Conservation (phyloP, 2,113 vertebrate genomes). For the Spea bombifrons region DNA sequence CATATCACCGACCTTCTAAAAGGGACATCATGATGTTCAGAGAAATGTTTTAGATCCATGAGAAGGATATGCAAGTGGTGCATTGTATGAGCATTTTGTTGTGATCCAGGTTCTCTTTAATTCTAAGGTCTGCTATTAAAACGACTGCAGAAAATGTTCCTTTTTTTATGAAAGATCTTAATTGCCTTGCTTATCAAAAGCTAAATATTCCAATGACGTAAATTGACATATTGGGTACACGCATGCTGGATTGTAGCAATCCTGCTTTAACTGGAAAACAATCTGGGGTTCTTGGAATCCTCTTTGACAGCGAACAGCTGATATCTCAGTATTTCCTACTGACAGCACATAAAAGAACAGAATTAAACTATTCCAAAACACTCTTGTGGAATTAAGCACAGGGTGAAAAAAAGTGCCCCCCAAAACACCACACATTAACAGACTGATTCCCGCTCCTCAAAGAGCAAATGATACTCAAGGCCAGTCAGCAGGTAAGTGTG, state of each 20-base stretch:
- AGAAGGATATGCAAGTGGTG: no score
- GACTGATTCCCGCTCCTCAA: no score
- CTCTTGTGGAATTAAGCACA: no score
- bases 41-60: no score
- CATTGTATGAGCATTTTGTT: no score
- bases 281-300: conserved; percentile 43
- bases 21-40: no score
- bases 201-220: conserved; percentile 32
- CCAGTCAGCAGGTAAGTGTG: no score
- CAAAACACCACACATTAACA: no score
- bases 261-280: conserved; percentile 35
- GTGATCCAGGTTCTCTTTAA: no score
- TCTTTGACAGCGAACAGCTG: conserved; percentile 46
- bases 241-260: conserved; percentile 22
- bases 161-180: not conserved
- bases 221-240: conserved; percentile 38
- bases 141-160: not conserved
- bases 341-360: conserved; percentile 19
- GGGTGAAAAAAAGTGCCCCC: no score
- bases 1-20: no score
- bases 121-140: not conserved
- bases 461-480: no score
- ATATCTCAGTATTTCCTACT: conserved; percentile 28
- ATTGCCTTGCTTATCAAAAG: not conserved
- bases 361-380: not conserved